Conservation (phyloP, 2,113 vertebrate genomes). For the Fregetta grallaria region DNA sequence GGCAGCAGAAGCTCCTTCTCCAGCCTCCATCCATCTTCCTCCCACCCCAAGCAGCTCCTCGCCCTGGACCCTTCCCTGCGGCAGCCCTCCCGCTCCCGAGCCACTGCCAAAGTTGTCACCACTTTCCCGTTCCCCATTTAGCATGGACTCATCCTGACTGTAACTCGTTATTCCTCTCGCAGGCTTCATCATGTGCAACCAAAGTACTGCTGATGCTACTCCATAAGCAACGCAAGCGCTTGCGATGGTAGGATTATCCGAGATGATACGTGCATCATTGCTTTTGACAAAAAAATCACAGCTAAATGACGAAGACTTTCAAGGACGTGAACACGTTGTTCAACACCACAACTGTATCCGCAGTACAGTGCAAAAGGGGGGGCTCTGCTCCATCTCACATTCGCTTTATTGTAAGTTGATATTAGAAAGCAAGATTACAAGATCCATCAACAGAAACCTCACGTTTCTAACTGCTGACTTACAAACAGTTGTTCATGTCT, state of each 20-base stretch:
- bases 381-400: background rate
- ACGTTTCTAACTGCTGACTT: background rate
- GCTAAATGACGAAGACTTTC: background rate
- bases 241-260: background rate
- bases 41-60: background rate
- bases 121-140: background rate
- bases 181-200: background rate
- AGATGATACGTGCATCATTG: rapidly evolving
- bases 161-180: background rate
- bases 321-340: rapidly evolving
- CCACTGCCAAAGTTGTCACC: background rate
- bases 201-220: background rate
- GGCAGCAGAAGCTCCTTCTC: background rate
- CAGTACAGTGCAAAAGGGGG: rapidly evolving
- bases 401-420: background rate
- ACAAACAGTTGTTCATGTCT: background rate
- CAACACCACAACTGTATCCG: background rate
- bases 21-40: background rate
- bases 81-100: background rate
- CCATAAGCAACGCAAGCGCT: rapidly evolving
- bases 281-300: background rate
- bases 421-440: background rate
- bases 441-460: slow-evolving; percentile 1
- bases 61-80: background rate
- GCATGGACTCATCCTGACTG: background rate